phyloP scores from a whole-genome alignment of 2,797 vertebrate genomes.

The Oryzias sinensis region DNA sequence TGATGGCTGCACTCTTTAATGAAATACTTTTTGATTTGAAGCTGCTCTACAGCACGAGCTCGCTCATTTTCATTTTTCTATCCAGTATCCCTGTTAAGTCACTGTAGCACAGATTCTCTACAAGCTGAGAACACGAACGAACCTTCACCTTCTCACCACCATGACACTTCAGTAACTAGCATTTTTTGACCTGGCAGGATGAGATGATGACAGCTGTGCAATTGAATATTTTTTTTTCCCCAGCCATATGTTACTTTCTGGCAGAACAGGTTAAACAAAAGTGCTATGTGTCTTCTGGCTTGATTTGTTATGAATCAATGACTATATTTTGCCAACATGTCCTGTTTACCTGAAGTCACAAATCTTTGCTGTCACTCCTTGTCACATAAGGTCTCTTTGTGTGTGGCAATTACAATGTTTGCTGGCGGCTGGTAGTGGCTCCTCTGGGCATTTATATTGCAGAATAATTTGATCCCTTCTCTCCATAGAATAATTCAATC shows the following conservation, averaged over 20 bases:
- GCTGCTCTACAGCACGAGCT: too few species aligned
- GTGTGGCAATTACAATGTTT: constrained; percentile 54
- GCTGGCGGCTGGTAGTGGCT: constrained; percentile 43
- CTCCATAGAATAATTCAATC: constrained; percentile 50
- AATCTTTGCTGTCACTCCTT: constrained; percentile 44
- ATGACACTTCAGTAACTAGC: background rate
- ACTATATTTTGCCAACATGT: constrained; percentile 25
- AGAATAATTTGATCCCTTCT: constrained; percentile 49
- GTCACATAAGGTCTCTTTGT: constrained; percentile 49
- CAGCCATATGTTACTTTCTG: background rate
- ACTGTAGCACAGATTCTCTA: too few species aligned
- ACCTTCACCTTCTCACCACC: background rate
- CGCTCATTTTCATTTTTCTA: too few species aligned
- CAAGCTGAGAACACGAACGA: too few species aligned
- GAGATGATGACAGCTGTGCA: background rate
- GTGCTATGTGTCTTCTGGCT: constrained; percentile 6
- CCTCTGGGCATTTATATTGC: constrained; percentile 49
- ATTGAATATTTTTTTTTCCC: background rate
- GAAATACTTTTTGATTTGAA: too few species aligned
- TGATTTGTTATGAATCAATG: constrained; percentile 47
- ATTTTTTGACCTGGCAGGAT: background rate
- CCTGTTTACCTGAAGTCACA: constrained; percentile 39
- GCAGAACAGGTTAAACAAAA: constrained; percentile 3
- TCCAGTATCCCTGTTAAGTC: too few species aligned
- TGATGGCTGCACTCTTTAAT: too few species aligned